phyloP scores from a whole-genome alignment of 2,888 invertebrate genomes.

The Aspidiotus destructor region DNA sequence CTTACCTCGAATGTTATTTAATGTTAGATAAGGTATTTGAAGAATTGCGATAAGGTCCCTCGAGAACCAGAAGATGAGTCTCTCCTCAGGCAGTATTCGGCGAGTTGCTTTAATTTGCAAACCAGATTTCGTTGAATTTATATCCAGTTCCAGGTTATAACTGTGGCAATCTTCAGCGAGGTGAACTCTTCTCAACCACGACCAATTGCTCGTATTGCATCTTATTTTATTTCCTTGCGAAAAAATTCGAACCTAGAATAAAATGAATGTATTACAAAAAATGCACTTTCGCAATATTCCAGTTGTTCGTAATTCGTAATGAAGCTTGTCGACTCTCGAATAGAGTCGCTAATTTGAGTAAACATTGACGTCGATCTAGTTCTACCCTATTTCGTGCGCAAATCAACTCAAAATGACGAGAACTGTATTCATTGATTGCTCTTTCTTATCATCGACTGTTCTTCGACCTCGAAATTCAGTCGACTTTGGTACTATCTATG shows the following conservation, averaged over 20 bases:
- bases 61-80: constrained; percentile 73
- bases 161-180: constrained; percentile 57
- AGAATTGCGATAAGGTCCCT: constrained; percentile 61
- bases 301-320: too few relatives aligned
- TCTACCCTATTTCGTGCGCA: too few relatives aligned
- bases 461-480: too few relatives aligned
- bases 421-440: too few relatives aligned
- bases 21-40: constrained; percentile 68
- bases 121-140: constrained; percentile 36
- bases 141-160: constrained; percentile 50
- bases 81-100: constrained; percentile 53
- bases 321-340: too few relatives aligned
- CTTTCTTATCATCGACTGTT: too few relatives aligned
- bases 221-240: background rate
- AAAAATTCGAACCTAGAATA: constrained; percentile 14
- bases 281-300: too few relatives aligned
- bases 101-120: constrained; percentile 45
- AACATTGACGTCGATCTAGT: too few relatives aligned
- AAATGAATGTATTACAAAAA: background rate
- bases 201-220: constrained; percentile 12
- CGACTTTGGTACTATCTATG: too few relatives aligned
- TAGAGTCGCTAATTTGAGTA: too few relatives aligned
- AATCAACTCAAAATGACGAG: too few relatives aligned
- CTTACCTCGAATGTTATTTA: constrained; percentile 69
- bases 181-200: constrained; percentile 43